Percentiles rank a stretch among this genome's conserved stretches.
Conservation (phyloP, 2,113 vertebrate genomes). For the Jaculus jaculus region DNA sequence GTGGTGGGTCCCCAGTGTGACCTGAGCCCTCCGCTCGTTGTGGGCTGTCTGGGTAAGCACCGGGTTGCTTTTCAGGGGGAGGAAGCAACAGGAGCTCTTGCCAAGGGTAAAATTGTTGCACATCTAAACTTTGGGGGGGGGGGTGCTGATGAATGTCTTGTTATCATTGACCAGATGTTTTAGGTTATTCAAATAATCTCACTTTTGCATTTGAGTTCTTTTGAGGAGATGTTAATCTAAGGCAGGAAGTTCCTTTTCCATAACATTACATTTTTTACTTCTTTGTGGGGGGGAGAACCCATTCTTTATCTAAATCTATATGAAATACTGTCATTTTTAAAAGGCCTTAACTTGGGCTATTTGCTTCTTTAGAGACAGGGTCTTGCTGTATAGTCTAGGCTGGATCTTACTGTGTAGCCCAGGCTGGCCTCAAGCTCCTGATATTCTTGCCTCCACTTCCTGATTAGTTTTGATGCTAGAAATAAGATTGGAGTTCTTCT, state of each 20-base stretch:
- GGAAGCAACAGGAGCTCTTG: not conserved
- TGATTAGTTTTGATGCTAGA: too few relatives aligned
- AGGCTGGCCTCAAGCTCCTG: too few relatives aligned
- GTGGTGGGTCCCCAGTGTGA: not conserved
- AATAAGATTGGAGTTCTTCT: not conserved
- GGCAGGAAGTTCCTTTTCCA: not conserved
- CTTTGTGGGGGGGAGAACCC: not conserved
- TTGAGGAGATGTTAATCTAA: constrained; percentile 12
- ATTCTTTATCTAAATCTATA: constrained; percentile 35
- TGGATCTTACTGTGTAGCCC: too few relatives aligned
- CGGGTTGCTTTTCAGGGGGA: not conserved
- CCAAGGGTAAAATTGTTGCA: not conserved
- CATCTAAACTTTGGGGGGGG: not conserved
- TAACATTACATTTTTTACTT: constrained; percentile 12
- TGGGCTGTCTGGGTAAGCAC: not conserved
- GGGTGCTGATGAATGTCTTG: not conserved
- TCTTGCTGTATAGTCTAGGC: too few relatives aligned
- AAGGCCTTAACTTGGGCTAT: constrained; percentile 6
- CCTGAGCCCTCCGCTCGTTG: not conserved
- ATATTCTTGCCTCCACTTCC: not conserved
- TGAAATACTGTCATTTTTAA: not conserved
- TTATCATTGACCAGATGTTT: constrained; percentile 18
- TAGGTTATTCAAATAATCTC: not conserved
- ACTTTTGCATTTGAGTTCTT: constrained; percentile 36
- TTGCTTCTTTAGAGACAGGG: too few relatives aligned